Evolutionary conservation across 2,888 invertebrate genomes (phyloP).

Genomic region (Leptinotarsa peninsularis): DNA sequence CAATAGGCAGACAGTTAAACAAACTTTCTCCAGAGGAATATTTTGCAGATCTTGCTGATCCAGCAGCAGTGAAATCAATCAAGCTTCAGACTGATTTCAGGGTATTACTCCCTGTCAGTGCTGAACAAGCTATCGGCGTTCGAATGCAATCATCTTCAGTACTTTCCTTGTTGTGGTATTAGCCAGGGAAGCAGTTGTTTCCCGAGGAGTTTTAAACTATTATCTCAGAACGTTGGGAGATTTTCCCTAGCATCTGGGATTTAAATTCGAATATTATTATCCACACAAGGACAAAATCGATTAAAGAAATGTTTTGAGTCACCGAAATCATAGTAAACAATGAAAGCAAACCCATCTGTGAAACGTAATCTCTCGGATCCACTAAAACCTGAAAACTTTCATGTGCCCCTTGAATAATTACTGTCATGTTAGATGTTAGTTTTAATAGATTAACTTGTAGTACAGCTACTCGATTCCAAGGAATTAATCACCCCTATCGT

Average conservation of each 20-base stretch:
- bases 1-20: too few relatives aligned
- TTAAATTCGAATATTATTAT: neutral
- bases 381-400: constrained; percentile 45
- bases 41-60: too few relatives aligned
- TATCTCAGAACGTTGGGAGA: too few relatives aligned
- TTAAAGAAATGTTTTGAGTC: neutral
- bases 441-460: constrained; percentile 48
- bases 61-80: too few relatives aligned
- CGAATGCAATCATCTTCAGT: too few relatives aligned
- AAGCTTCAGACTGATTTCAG: too few relatives aligned
- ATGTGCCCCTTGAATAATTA: constrained; percentile 44
- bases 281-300: neutral
- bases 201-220: too few relatives aligned
- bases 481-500: constrained; percentile 50
- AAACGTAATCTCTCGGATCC: constrained; percentile 30
- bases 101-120: too few relatives aligned
- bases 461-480: constrained; percentile 48
- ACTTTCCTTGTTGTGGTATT: too few relatives aligned
- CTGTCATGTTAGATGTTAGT: constrained; percentile 50
- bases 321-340: constrained; percentile 15
- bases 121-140: too few relatives aligned
- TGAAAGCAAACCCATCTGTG: constrained; percentile 14
- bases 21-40: too few relatives aligned
- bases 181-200: too few relatives aligned
- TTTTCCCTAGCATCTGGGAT: neutral